A percentile compares a stretch with the other conserved stretches of the same genome.
These are phyloP conservation scores for Oreonectes daqikongensis DNA, from an alignment of 2,797 vertebrate genomes.

Conservation along the genomic window DNA sequence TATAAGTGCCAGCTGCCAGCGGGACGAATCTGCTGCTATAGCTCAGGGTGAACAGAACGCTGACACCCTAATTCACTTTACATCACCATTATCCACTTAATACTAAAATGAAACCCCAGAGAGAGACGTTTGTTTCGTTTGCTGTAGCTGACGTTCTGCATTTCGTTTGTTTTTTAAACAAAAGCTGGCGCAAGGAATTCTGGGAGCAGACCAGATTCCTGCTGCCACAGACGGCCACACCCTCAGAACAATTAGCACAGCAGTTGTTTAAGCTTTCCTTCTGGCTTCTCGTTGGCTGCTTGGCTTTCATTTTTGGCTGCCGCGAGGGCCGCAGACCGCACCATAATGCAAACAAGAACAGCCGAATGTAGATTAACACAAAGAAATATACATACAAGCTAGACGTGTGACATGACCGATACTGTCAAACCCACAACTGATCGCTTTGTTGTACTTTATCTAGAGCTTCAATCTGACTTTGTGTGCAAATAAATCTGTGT, in stretches of 20 bases:
- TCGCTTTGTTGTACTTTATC: too few species aligned
- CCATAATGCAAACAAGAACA: constrained; percentile 55
- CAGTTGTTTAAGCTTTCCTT: constrained; percentile 62
- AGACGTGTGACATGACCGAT: background rate
- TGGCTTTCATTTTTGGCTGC: constrained; percentile 58
- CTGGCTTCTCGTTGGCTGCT: constrained; percentile 45
- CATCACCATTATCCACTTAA: constrained; percentile 28
- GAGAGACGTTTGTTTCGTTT: constrained; percentile 16
- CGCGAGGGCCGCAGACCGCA: constrained; percentile 58
- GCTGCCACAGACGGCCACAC: constrained; percentile 67
- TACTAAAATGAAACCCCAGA: background rate
- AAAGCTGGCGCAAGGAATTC: constrained; percentile 58
- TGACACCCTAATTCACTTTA: constrained; percentile 9
- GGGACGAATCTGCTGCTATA: constrained; percentile 12
- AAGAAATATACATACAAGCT: background rate
- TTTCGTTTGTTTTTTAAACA: background rate
- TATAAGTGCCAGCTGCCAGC: constrained; percentile 21
- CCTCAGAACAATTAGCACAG: constrained; percentile 69
- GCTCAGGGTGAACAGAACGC: constrained; percentile 23
- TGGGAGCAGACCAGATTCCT: constrained; percentile 66
- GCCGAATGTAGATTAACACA: background rate
- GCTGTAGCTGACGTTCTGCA: background rate
- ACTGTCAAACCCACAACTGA: too few species aligned
- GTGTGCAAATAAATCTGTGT: background rate
- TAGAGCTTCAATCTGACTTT: background rate